These are phyloP conservation scores for Oscheius onirici DNA, from an alignment of 2,888 invertebrate genomes.

Conservation along the genomic window DNA sequence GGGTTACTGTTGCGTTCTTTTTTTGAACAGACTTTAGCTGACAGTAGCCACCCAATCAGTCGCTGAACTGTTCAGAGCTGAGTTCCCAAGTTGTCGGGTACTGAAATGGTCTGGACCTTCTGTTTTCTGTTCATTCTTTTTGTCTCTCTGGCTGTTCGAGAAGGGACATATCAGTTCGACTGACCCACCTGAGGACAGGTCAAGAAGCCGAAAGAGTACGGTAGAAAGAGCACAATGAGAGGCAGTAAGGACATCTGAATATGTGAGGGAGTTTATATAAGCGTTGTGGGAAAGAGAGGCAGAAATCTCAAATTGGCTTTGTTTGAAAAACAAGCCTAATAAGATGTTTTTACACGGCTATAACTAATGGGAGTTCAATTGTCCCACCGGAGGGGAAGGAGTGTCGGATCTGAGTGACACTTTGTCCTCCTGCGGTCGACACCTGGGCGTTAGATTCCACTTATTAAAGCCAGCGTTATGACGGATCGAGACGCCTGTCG, in stretches of 20 bases:
- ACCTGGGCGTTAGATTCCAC: slow-evolving; percentile 23
- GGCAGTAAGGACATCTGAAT: not conserved
- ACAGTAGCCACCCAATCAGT: too few species aligned
- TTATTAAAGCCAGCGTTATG: slow-evolving; percentile 30
- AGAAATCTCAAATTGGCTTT: slow-evolving; percentile 1
- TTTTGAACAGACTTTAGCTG: too few species aligned
- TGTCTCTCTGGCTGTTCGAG: too few species aligned
- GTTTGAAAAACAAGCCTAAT: slow-evolving; percentile 3
- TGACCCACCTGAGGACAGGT: slow-evolving; percentile 6
- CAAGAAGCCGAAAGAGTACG: not conserved
- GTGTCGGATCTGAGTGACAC: slow-evolving; percentile 9
- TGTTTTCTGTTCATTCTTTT: too few species aligned
- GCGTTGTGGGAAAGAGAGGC: not conserved
- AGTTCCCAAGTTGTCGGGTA: too few species aligned
- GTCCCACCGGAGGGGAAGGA: not conserved
- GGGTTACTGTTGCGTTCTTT: too few species aligned
- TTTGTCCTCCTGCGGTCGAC: not conserved
- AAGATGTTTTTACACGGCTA: not conserved
- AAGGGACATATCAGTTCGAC: too few species aligned
- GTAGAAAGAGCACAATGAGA: slow-evolving; percentile 11
- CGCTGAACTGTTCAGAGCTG: too few species aligned
- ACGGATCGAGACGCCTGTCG: slow-evolving; percentile 29
- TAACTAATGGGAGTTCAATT: not conserved
- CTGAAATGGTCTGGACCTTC: too few species aligned
- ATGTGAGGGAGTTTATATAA: not conserved